Evolutionary conservation across 2,888 invertebrate species (phyloP), one percentile per base, ranked within the genome.

Genomic region (Sinelater perroti): DNA sequence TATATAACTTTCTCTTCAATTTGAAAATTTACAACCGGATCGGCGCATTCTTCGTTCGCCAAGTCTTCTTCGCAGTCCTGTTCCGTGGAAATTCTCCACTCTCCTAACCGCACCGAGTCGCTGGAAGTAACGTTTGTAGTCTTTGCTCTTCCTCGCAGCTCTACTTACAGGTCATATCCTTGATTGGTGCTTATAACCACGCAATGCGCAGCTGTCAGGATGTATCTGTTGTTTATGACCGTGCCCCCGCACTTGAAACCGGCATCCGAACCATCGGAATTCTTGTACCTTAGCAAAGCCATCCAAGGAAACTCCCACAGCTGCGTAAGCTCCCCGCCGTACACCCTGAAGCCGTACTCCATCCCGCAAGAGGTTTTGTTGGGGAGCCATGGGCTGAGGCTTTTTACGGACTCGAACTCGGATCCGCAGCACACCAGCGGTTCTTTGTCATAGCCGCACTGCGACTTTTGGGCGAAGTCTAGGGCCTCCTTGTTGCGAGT

Each of bases 61-160:
- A 13, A 26, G 21, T 0, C 13, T 33, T 38, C 51, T 33, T 38
- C 14, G 24, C 60, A 60, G 38, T 60, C 66, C 66, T 80, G 80
- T 78, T 17, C 80, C 83, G 65, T 80, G 82, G 1, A 68, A 50
- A 1, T 84, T 82, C 20, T 80, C 74, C 52, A 59, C 0, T 67
- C 69, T 0, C 78, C 65, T 7, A 89, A 76, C 35, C 88, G 80
- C 24, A 89, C 65, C 7, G 88, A 88, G 88, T 60, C 82, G 6
- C 17, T 60, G 3, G 4, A 52, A 54, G 8, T 18, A 21, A 11
- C 30, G 8, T 52, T 0, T 20, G n/a, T n/a, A n/a, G n/a, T n/a
- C n/a, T n/a, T n/a, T n/a, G 1, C 20, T 3, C 13, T 13, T 13
- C 5, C 4, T 14, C 14, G 3, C 21, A 24, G 4, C 3, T 16